Evolutionary conservation across 2,888 invertebrate genomes (phyloP).

Genomic region (Calameuta idolon): DNA sequence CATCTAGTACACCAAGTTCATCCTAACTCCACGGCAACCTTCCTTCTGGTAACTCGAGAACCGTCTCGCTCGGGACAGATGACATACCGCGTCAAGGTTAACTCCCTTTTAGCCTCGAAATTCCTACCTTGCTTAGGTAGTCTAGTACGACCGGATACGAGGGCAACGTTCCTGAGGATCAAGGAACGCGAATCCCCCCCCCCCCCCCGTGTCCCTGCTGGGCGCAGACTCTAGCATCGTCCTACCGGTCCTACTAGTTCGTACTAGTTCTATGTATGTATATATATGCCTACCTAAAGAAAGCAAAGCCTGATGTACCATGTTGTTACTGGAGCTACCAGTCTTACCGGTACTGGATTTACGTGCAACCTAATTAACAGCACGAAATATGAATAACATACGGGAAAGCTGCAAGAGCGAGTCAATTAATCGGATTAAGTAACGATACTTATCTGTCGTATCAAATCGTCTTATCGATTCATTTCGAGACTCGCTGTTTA

Average conservation of each 20-base stretch:
- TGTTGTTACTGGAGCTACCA: background rate
- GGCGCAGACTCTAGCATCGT: background rate
- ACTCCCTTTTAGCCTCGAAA: constrained; percentile 40
- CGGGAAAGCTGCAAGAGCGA: background rate
- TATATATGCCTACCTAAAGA: no score
- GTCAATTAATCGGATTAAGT: background rate
- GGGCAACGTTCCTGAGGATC: background rate
- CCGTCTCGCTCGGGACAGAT: constrained; percentile 41
- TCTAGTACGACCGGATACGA: background rate
- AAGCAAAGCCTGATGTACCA: background rate
- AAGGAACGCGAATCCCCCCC: background rate
- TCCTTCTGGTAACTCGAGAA: constrained; percentile 34
- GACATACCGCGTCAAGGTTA: constrained; percentile 44
- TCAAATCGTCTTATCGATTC: background rate
- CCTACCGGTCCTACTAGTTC: background rate
- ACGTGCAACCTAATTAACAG: background rate
- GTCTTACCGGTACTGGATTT: background rate
- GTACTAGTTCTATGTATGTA: background rate
- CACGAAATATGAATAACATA: background rate
- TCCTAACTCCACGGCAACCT: background rate
- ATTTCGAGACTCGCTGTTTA: background rate
- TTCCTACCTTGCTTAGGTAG: background rate
- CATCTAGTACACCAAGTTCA: background rate
- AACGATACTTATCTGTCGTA: background rate
- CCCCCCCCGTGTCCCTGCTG: background rate